Evolutionary conservation across 2,113 vertebrate genomes (phyloP), one percentile per base, ranked within the genome.

Genomic region (Tauraco erythrolophus): DNA sequence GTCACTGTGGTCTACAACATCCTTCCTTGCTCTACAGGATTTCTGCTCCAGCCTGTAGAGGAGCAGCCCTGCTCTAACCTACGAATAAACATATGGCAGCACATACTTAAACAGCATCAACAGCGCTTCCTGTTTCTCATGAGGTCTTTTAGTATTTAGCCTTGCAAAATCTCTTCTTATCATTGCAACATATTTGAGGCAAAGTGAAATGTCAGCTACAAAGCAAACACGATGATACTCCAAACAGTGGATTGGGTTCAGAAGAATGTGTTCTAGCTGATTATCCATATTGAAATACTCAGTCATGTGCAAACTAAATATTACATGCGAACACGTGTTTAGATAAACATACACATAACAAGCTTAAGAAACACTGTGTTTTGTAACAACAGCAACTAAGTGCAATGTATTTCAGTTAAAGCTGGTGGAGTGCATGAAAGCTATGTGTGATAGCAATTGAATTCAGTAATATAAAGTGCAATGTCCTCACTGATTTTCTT

Each of bases 211-310:
- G 6, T 19, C 16, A 72, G 4, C 14, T 51, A 33, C 7, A 16
- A 54, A 71, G 9, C 5, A 43, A 28, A 35, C 4, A 31, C 0
- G 6, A 11, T 19, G 31, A 37, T 6, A 37, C 9, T 5, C 1
- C 0, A 7, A 46, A 46, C 2, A 27, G 11, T 18, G 3, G 3
- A 6, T 12, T 62, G 6, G 5, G 5, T 23, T 65, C 21, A 75
- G 41, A 78, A 61, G 6, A 77, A 37, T 19, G 23, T n/a, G 15
- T 5, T 54, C 14, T 28, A 62, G 6, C 2, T 43, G 16, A 54
- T 61, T 74, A 84, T 88, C 9, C 35, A 2, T 11, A 22, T 37
- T 65, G 19, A 95, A 83, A 57, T 64, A 48, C n/a, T 84, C 5
- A 69, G 13, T 46, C 83, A 6, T 11, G 68, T 12, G 6, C 10